phyloP scores from a whole-genome alignment of 2,113 vertebrate genomes.

The Hydrochoerus hydrochaeris region DNA sequence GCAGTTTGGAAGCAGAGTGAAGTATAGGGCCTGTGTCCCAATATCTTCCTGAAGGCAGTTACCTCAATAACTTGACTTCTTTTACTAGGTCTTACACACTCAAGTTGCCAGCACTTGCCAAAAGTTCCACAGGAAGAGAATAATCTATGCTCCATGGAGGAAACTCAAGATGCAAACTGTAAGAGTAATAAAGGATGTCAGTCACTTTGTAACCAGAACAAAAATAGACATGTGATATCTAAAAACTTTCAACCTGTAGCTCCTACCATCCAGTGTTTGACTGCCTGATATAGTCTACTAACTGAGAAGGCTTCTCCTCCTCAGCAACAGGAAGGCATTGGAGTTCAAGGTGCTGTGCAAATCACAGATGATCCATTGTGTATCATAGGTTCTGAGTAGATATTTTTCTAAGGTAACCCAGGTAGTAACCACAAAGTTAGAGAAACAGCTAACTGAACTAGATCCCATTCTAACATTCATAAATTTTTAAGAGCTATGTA shows the following conservation, averaged over 20 bases:
- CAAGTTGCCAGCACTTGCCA: no score
- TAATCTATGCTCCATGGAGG: no score
- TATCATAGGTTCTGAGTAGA: neutral
- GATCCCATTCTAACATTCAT: neutral
- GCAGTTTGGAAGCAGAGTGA: neutral
- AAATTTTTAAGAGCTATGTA: neutral
- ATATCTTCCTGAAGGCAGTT: neutral
- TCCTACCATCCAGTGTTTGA: neutral
- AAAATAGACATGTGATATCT: neutral
- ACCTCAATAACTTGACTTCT: neutral
- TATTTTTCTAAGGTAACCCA: neutral
- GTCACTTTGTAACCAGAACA: neutral
- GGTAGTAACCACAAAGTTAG: neutral
- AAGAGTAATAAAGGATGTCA: neutral
- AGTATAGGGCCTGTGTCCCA: neutral
- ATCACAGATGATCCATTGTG: neutral
- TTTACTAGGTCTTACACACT: neutral
- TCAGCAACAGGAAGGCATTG: accelerated
- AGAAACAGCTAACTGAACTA: neutral
- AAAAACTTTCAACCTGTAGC: neutral
- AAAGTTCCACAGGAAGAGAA: neutral
- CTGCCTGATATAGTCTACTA: neutral
- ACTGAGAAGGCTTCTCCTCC: accelerated
- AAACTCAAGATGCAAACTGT: neutral
- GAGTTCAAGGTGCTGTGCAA: neutral